Base-by-base conservation (phyloP, 2,113 vertebrate species). In the Cepphus grylle region DNA sequence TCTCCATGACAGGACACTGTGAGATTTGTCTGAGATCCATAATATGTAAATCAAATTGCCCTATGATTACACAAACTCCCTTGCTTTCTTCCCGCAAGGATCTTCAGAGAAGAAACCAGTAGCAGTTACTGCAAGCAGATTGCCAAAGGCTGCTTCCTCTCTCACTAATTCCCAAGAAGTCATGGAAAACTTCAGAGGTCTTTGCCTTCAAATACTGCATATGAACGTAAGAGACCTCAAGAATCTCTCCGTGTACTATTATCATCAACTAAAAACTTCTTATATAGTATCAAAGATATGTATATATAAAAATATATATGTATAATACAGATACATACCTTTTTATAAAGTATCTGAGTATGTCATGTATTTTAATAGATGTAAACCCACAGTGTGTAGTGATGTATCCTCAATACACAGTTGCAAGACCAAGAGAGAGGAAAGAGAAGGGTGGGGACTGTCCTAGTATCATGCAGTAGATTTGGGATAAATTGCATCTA, bases 1-100 rank as follows among this genome's bases (percentile, higher is more conserved):
- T 56, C 15, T 52, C 27, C 12, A 12, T 30, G n/a, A 36, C 34
- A 47, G 30, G 18, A 81, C 30, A 61, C 8, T 0, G 0, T 40
- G 30, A 77, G 29, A 66, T 19, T 42, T 81, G 5, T 43, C 40
- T 18, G n/a, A 82, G 66, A 59, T 77, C 20, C 8, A 0, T 25
- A 30, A 1, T 25, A 30, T 12, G 15, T 47, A 56, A 71, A 14
- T 71, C 47, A 63, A 26, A 72, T 55, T 71, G 22, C 15, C 18
- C 13, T 55, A 1, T 58, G 40, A 38, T 73, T 73, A 34, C 47
- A 61, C 11, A 52, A 47, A 82, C 19, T 52, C 20, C 52, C 27
- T 70, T 71, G 43, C 80, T 49, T 92, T 71, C 43, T 53, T 80
- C 78, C 82, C 80, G 52, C 23, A 76, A 63, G 26, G 42, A 45